Evolutionary conservation across 2,113 vertebrate genomes (phyloP).

Genomic region (Ascaphus truei): DNA sequence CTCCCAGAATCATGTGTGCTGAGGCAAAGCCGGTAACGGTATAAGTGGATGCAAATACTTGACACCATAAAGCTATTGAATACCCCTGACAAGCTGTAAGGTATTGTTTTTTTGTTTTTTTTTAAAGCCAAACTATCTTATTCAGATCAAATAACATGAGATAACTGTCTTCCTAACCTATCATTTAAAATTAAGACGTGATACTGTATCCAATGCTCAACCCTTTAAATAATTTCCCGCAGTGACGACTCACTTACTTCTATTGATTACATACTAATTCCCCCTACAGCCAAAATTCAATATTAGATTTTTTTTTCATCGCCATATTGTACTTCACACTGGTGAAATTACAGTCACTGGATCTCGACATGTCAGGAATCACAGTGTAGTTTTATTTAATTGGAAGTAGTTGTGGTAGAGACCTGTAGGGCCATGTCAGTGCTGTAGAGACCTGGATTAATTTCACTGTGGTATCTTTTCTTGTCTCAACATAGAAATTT

Average conservation of each 20-base stretch:
- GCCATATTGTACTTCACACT: too few species aligned
- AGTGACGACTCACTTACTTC: neutral
- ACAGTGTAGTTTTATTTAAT: too few species aligned
- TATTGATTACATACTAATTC: neutral
- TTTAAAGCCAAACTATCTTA: neutral
- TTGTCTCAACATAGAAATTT: neutral
- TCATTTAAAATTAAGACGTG: conserved; percentile 18
- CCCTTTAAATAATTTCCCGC: neutral
- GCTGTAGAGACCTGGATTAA: neutral
- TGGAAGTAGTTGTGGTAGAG: neutral
- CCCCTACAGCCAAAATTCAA: neutral
- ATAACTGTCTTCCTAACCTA: conserved; percentile 12
- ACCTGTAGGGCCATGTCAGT: neutral
- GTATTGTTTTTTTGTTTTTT: neutral
- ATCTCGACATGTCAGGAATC: too few species aligned
- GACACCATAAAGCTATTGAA: conserved; percentile 31
- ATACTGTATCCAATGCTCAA: conserved; percentile 13
- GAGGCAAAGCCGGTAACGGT: neutral
- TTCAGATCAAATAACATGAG: neutral
- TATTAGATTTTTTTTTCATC: neutral
- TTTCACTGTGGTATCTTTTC: neutral
- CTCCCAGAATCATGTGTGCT: neutral
- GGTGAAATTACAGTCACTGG: too few species aligned
- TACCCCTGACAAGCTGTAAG: conserved; percentile 1
- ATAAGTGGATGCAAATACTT: conserved; percentile 25